Conservation (phyloP, 2,797 vertebrate species). For the Argentina silus region DNA sequence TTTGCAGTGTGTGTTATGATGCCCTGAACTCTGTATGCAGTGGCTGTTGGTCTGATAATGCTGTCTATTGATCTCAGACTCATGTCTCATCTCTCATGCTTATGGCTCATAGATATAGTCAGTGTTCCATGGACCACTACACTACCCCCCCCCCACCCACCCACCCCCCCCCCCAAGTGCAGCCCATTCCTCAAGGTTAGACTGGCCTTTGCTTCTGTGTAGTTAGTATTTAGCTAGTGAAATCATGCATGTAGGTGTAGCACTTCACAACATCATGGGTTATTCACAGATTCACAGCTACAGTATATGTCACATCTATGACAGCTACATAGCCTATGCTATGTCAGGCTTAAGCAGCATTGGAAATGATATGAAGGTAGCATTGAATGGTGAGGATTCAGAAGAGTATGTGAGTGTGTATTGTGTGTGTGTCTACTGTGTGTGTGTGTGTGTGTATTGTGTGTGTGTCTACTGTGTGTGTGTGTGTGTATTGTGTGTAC, state of each 20-base stretch:
- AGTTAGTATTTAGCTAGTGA: background rate
- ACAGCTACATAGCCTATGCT: background rate
- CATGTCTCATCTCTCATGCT: constrained; percentile 29
- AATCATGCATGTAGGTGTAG: background rate
- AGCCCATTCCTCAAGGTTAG: background rate
- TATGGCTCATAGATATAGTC: constrained; percentile 3
- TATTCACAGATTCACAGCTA: background rate
- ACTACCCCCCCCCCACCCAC: background rate
- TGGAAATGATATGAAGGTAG: background rate
- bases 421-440: too few relatives aligned
- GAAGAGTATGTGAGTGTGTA: too few relatives aligned
- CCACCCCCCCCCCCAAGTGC: background rate
- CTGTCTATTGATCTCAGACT: background rate
- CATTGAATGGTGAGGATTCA: too few relatives aligned
- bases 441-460: too few relatives aligned
- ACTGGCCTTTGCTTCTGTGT: background rate
- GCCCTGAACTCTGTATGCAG: background rate
- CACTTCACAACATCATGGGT: background rate
- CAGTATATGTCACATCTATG: background rate
- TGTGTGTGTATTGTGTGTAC: background rate
- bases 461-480: constrained; percentile 8
- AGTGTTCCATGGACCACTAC: background rate
- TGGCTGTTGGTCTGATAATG: too few relatives aligned
- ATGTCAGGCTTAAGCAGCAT: too few relatives aligned
- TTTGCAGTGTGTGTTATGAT: background rate